phyloP scores from a whole-genome alignment of 2,113 vertebrate genomes.

The Aphyosemion australe region DNA sequence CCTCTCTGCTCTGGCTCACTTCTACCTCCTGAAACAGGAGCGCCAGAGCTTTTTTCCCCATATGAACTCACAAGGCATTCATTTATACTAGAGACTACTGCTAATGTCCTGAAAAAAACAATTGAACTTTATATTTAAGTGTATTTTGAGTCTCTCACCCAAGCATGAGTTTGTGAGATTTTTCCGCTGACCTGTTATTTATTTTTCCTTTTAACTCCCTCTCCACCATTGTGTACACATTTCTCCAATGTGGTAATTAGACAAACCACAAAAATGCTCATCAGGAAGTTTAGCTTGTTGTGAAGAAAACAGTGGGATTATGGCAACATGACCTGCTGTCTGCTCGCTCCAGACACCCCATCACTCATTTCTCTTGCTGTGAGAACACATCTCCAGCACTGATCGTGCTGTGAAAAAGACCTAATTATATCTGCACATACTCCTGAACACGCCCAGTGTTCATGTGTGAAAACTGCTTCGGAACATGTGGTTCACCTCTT shows the following conservation, averaged over 20 bases:
- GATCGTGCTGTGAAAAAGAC: background rate
- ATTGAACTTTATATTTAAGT: no score
- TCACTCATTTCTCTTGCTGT: background rate
- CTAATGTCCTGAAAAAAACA: no score
- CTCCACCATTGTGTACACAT: background rate
- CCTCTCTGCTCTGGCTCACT: no score
- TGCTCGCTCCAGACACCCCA: background rate
- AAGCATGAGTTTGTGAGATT: no score
- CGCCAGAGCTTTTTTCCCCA: no score
- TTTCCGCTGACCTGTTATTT: background rate
- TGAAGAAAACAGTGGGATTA: background rate
- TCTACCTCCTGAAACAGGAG: no score
- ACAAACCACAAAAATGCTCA: background rate
- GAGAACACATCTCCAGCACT: background rate
- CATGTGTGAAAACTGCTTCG: no score
- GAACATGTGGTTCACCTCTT: no score
- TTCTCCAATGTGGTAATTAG: background rate
- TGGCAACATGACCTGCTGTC: background rate
- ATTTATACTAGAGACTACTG: no score
- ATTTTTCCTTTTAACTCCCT: background rate
- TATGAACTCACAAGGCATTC: no score
- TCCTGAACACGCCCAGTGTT: no score
- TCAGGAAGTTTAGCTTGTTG: background rate
- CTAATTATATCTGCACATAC: background rate
- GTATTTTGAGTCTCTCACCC: no score